Base-by-base conservation (phyloP, 2,797 vertebrate species). In the Typhlichthys subterraneus region DNA sequence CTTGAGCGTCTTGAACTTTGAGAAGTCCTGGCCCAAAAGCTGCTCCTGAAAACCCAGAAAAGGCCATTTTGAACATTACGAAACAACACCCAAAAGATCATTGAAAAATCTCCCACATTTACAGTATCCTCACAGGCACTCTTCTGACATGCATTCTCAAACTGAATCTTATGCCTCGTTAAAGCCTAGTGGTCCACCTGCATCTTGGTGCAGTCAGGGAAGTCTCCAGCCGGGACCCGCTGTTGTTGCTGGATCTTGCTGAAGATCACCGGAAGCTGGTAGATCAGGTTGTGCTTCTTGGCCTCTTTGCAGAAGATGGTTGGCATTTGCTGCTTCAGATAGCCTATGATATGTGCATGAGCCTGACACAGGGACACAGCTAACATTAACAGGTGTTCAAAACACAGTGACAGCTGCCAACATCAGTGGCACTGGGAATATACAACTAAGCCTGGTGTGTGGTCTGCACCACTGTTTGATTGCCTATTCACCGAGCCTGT, bases 241-340 rank as follows among this genome's bases (percentile, higher is more conserved):
- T 95, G 92, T 63, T 94, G 93, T 55, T 95, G 91, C 77, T 97
- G 95, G 65, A 96, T 95, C 86, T 94, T 95, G 1, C 83, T 89
- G 23, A 95, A 97, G 85, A 97, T 95, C 1, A 93, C 85, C 0
- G 94, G 95, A 64, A 97, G 87, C 59, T 95, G 90, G 52, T 93
- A 85, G 61, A 97, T 96, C 14, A 97, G 87, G 70, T 93, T 93
- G 73, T 95, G 94, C 84, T 96, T 96, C 77, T 95, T 96, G 70
- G 91, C 93, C 47, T 94, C 93, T 87, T 94, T 95, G 67, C 95
- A 93, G 14, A 97, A 96, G 54, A 97, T 84, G 0, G 93, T 91
- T 0, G 95, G 95, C 95, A 97, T 97, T 87, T 96, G 94, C 74
- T 93, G 91, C 89, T 95, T 95, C 65, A 97, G 87, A 63, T 94